Conservation (phyloP, 2,888 invertebrate species). For the Philhelius pedissequus region DNA sequence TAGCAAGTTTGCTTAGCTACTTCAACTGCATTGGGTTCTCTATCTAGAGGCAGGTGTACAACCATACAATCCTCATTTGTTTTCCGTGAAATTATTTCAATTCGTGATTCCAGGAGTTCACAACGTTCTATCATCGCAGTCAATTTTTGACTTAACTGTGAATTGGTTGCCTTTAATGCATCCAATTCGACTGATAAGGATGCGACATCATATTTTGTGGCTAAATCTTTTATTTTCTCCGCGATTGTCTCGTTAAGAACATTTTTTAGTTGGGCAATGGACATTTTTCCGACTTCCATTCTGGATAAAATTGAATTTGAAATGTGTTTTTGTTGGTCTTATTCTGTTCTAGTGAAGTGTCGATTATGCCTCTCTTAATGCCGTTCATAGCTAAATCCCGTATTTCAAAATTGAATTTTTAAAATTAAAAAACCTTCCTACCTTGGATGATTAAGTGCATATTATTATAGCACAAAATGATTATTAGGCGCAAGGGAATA, state of each 20-base stretch:
- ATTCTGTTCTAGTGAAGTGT: background rate
- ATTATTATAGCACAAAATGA: too few species aligned
- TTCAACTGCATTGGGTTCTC: background rate
- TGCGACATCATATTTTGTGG: background rate
- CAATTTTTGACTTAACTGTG: background rate
- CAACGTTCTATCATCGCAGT: background rate
- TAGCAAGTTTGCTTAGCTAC: conserved; percentile 10
- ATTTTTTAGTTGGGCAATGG: background rate
- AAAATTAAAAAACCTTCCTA: too few species aligned
- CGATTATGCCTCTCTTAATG: background rate
- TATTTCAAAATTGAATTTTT: too few species aligned
- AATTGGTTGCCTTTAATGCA: background rate
- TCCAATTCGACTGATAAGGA: background rate
- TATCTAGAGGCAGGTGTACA: background rate
- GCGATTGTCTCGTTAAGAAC: background rate
- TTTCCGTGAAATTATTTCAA: too few species aligned
- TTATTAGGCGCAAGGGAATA: too few species aligned
- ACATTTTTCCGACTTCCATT: background rate
- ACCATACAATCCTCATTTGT: too few species aligned
- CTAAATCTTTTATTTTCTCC: background rate
- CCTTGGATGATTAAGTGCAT: too few species aligned
- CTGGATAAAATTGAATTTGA: background rate
- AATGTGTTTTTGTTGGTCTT: background rate
- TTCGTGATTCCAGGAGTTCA: too few species aligned
- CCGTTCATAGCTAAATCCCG: too few species aligned